A percentile compares a stretch with the other conserved stretches of the same genome.
phyloP scores from a whole-genome alignment of 2,797 vertebrate species.

The Syndactyla subalaris region DNA sequence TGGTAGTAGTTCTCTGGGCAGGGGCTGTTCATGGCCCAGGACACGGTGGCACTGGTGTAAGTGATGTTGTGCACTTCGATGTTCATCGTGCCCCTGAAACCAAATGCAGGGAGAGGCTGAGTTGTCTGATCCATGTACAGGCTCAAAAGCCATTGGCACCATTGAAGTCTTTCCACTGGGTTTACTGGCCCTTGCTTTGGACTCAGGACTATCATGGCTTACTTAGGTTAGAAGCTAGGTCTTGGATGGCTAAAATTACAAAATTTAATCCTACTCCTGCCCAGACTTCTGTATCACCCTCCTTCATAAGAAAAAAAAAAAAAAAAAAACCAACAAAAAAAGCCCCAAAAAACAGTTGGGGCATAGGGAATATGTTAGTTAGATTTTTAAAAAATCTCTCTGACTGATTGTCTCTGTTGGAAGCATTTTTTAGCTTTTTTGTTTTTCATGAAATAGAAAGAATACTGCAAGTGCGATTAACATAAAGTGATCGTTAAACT shows the following conservation, averaged over 20 bases:
- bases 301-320: neutral
- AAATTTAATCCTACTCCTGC: neutral
- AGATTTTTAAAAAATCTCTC: neutral
- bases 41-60: slow-evolving; percentile 66
- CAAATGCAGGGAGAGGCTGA: slow-evolving; percentile 41
- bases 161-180: neutral
- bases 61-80: slow-evolving; percentile 78
- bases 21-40: slow-evolving; percentile 71
- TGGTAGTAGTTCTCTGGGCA: slow-evolving; percentile 79
- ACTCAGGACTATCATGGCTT: neutral
- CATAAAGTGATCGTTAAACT: neutral
- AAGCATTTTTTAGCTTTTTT: neutral
- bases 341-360: neutral
- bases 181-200: neutral
- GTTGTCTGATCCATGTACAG: rapidly evolving
- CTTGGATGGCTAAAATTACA: neutral
- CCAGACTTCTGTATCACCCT: neutral
- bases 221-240: neutral
- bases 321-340: neutral
- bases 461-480: neutral
- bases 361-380: neutral
- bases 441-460: neutral
- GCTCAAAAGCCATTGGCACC: neutral
- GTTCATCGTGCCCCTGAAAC: slow-evolving; percentile 74
- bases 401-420: neutral